A percentile compares a stretch with the other conserved stretches of the same genome.
These are phyloP conservation scores for Ptiloglossa arizonensis DNA, from an alignment of 1,140 invertebrate genomes.

Conservation along the genomic window DNA sequence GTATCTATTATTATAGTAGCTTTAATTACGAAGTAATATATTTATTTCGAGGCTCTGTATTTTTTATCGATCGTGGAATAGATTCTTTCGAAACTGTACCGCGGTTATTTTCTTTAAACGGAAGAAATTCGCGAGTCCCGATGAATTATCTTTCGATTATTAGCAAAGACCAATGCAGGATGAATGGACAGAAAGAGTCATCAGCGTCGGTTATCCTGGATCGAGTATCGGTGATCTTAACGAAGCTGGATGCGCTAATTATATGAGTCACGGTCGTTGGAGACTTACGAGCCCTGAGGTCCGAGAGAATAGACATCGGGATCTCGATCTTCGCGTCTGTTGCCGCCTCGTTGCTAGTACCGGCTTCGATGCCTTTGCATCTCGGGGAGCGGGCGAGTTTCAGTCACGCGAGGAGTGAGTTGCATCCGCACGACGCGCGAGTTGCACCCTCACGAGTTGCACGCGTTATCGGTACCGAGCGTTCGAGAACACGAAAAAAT, in stretches of 20 bases:
- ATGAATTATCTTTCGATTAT: conserved; percentile 33
- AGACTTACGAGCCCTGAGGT: conserved; percentile 10
- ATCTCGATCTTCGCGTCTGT: conserved; percentile 20
- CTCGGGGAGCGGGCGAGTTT: too few relatives aligned
- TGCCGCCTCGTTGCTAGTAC: background rate
- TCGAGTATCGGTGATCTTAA: conserved; percentile 16
- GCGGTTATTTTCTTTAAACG: too few relatives aligned
- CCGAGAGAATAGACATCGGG: background rate
- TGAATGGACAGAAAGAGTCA: conserved; percentile 19
- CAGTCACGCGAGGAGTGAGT: too few relatives aligned
- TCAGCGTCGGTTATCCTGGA: background rate
- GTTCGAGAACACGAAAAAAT: conserved; percentile 2
- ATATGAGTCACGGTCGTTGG: conserved; percentile 22
- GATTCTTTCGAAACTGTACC: too few relatives aligned
- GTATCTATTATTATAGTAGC: too few relatives aligned
- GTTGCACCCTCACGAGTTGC: too few relatives aligned
- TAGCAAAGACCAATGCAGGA: background rate
- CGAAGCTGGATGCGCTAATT: conserved; percentile 38
- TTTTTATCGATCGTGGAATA: too few relatives aligned
- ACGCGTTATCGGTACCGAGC: background rate
- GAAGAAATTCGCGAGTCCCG: too few relatives aligned
- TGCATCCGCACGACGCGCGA: too few relatives aligned
- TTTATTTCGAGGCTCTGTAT: too few relatives aligned
- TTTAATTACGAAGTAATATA: too few relatives aligned
- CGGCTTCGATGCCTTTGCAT: background rate